Evolutionary conservation across 2,888 invertebrate species (phyloP), one percentile per base, ranked within the genome.

Genomic region (Ophion ventricosus): DNA sequence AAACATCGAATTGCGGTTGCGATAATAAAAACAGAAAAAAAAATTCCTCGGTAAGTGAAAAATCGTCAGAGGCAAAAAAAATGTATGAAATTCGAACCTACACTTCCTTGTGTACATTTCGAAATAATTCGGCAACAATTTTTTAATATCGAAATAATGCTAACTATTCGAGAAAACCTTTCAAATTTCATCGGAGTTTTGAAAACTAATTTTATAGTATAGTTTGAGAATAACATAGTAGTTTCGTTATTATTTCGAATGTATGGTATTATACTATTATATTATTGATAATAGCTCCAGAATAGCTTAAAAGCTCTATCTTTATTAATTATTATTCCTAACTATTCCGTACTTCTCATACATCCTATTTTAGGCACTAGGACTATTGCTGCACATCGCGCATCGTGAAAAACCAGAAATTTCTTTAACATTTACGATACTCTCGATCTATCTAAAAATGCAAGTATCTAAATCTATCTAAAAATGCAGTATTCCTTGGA

Each of bases 1-100:
- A 14, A 20, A 49, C 77, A 77, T 80, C 76, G 8, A 83, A 77
- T 77, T 67, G 35, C 35, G 59, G 43, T 63, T 67, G 56, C n/a
- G 20, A 43, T 73, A 59, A 78, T 70, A 0, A 49, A 5, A n/a
- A 26, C 20, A 40, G n/a, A 11, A 20, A 40, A 17, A 7, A 69
- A 57, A 40, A 40, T 7, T 35, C 35, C 2, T 8, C 35, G 35
- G n/a, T 11, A 10, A 40, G 17, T 29, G 23, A 72, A 57, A 57
- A 23, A 35, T 23, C 17, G 23, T 40, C 25, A 2, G 40, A 40
- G 14, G 29, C 23, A 14, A 35, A 72, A 8, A 35, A 57, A 72
- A 72, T 23, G 8, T 17, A 35, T 4, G 20, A 40, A 35, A 59
- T 23, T 72, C 17, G 17, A 17, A 43, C 11, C 14, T 3, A n/a